These are phyloP conservation scores for Achroia grisella DNA, from an alignment of 1,140 invertebrate genomes.

Conservation along the genomic window DNA sequence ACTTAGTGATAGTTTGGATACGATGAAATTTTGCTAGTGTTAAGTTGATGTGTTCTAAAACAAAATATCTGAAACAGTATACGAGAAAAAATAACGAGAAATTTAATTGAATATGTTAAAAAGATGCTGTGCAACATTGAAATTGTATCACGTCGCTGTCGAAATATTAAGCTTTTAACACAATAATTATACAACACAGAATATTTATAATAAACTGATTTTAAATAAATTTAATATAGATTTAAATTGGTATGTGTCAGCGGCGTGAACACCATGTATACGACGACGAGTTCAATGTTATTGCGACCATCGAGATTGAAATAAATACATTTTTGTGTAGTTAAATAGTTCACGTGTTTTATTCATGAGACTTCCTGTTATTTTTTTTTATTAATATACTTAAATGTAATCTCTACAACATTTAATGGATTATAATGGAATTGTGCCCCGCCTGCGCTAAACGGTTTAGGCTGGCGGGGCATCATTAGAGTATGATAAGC, in stretches of 20 bases:
- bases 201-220: conserved; percentile 8
- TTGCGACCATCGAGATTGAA: conserved; percentile 64
- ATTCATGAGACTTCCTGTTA: conserved; percentile 14
- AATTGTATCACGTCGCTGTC: conserved; percentile 35
- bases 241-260: conserved; percentile 8
- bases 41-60: conserved; percentile 67
- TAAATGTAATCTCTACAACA: too few relatives aligned
- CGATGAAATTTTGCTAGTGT: conserved; percentile 38
- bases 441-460: too few relatives aligned
- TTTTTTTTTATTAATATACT: too few relatives aligned
- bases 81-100: conserved; percentile 47
- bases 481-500: too few relatives aligned
- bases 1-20: conserved; percentile 42
- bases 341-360: conserved; percentile 42
- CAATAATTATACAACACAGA: conserved; percentile 10
- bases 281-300: conserved; percentile 66
- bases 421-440: too few relatives aligned
- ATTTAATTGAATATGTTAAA: conserved; percentile 37
- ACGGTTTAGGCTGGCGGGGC: too few relatives aligned
- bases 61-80: conserved; percentile 71
- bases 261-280: conserved; percentile 62
- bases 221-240: conserved; percentile 1
- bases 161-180: conserved; percentile 8
- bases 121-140: conserved; percentile 40
- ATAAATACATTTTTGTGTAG: conserved; percentile 71